A percentile compares a stretch with the other conserved stretches of the same genome.
Conservation (phyloP, 2,113 vertebrate genomes). For the Lycaon pictus region DNA sequence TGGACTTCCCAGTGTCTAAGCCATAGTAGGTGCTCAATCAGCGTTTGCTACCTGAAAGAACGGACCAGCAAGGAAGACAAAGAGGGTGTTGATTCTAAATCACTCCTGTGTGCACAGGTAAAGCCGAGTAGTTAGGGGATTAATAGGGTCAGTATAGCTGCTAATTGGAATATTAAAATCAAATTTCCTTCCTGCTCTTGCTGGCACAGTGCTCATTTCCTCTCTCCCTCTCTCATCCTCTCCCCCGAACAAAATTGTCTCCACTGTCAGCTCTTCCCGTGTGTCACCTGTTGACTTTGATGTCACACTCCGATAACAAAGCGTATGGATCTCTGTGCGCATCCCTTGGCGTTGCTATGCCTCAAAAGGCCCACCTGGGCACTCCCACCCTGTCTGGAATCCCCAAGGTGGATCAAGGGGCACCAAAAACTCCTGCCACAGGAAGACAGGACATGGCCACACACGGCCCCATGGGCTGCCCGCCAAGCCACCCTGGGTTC, state of each 20-base stretch:
- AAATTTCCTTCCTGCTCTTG: not conserved
- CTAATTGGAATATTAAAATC: constrained; percentile 19
- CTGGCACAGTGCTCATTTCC: fast-evolving
- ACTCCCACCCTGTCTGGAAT: not conserved
- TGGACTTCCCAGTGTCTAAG: not conserved
- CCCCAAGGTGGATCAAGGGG: not conserved
- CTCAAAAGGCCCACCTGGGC: not conserved
- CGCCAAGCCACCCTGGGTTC: fast-evolving
- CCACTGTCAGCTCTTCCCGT: not conserved
- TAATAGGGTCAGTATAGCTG: not conserved
- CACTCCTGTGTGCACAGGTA: not conserved
- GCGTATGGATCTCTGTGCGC: fast-evolving
- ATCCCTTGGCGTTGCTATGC: fast-evolving
- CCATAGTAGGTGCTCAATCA: not conserved
- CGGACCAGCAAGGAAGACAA: fast-evolving
- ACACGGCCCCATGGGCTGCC: fast-evolving
- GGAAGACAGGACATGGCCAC: fast-evolving
- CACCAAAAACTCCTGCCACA: fast-evolving
- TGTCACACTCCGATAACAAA: not conserved
- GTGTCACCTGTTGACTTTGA: fast-evolving
- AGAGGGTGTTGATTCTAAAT: not conserved
- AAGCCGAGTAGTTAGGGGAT: not conserved
- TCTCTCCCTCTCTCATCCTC: no score
- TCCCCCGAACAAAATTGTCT: not conserved
- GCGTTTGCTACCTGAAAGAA: fast-evolving